Evolutionary conservation across 2,113 vertebrate species (phyloP), one percentile per base, ranked within the genome.

Genomic region (Corythoichthys intestinalis): DNA sequence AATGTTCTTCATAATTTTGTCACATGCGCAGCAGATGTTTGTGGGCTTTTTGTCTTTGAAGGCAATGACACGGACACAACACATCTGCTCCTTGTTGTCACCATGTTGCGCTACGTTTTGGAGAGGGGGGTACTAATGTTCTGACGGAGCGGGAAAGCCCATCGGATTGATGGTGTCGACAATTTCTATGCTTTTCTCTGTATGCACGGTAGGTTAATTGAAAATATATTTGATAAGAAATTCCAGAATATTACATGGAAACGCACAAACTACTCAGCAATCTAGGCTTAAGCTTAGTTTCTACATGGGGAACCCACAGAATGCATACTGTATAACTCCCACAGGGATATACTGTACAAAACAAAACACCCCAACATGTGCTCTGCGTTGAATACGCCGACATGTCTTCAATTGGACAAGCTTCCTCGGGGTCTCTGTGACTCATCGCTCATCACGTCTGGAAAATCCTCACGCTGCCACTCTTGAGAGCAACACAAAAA

Each of bases 361-460:
- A 28, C 20, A 47, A 58, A 58, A 58, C 34, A 58, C 34, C 34
- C 13, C 39, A 11, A 34, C 61, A 47, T 20, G 61, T 63, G 12
- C 44, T 11, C 46, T 10, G 48, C 49, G 28, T 53, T 34, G 41
- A 47, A 47, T 63, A 63, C 41, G 17, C 35, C 38, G 17, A 53
- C 49, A 38, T 41, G 53, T 63, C 61, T 35, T 39, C 87, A 87
- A 92, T 84, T 90, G 90, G 91, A 86, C 79, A 65, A 77, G 75
- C 85, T 78, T 89, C 87, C 88, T 87, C 48, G 79, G 86, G 88
- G 78, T 73, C 80, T 87, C 87, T 82, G 81, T 94, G 94, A 95
- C 78, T 95, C 93, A 93, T 89, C 87, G 82, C 90, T 92, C 91
- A 92, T 93, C 92, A 92, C 91, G 92, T 78, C 75, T 37, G 78